Evolutionary conservation across 2,888 invertebrate species (phyloP).

Genomic region (Drosophila subquinaria): DNA sequence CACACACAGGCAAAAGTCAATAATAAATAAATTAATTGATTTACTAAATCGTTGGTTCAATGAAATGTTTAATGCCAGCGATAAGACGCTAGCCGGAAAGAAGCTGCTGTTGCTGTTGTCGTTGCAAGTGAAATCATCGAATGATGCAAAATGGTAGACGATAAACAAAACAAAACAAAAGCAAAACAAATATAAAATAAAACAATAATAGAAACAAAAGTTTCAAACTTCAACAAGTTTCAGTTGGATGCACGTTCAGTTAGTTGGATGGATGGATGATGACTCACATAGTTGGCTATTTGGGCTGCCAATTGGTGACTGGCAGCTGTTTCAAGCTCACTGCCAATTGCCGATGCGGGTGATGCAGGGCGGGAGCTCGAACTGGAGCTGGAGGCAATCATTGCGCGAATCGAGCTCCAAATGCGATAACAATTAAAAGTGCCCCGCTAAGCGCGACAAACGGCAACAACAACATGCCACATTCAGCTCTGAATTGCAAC

Average conservation of each 20-base stretch:
- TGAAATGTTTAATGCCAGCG: conserved; percentile 57
- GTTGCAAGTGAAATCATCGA: conserved; percentile 43
- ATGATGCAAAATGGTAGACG: conserved; percentile 22
- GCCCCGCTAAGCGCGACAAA: conserved; percentile 58
- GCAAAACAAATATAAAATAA: conserved; percentile 1
- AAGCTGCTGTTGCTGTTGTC: conserved; percentile 23
- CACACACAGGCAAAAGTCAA: conserved; percentile 61
- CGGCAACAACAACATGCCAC: conserved; percentile 73
- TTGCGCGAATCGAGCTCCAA: conserved; percentile 52
- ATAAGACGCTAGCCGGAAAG: conserved; percentile 51
- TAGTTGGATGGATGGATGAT: conserved; percentile 46
- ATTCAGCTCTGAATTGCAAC: conserved; percentile 71
- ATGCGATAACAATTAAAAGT: conserved; percentile 64
- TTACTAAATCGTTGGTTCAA: conserved; percentile 64
- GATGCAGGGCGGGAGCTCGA: too few relatives aligned
- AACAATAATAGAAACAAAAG: conserved; percentile 25
- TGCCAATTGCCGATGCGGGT: conserved; percentile 7
- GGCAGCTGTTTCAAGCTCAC: conserved; percentile 49
- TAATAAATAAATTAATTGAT: conserved; percentile 79
- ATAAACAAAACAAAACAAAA: conserved; percentile 16
- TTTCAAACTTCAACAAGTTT: conserved; percentile 38
- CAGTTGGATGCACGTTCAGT: conserved; percentile 45
- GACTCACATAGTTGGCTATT: conserved; percentile 74
- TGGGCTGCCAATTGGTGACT: conserved; percentile 72
- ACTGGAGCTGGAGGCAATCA: conserved; percentile 42